Conservation (phyloP, 2,888 invertebrate genomes). For the Drosophila pseudotalamancana region DNA sequence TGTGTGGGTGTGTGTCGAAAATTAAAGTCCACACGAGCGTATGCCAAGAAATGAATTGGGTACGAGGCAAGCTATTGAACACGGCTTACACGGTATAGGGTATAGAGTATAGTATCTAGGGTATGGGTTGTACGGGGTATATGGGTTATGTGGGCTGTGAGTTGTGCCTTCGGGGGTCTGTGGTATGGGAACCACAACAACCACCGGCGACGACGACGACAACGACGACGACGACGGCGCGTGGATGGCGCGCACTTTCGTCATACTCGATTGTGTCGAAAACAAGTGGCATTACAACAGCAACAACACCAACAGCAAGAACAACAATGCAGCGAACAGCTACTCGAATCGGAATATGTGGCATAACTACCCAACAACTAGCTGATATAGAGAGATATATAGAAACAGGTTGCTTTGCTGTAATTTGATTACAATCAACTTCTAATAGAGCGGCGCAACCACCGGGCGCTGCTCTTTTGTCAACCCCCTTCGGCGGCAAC, state of each 20-base stretch:
- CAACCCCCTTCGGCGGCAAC: no score
- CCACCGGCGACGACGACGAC: constrained; percentile 54
- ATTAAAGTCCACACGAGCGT: constrained; percentile 64
- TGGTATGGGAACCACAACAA: constrained; percentile 56
- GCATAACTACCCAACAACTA: constrained; percentile 31
- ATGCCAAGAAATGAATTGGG: constrained; percentile 21
- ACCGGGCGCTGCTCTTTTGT: no score
- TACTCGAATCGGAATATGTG: constrained; percentile 13
- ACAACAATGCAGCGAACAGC: not conserved
- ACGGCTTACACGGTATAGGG: no score
- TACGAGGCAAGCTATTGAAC: no score
- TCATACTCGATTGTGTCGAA: constrained; percentile 79
- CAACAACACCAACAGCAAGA: constrained; percentile 17
- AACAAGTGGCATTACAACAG: constrained; percentile 67
- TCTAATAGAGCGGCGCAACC: constrained; percentile 78
- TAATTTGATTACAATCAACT: constrained; percentile 82
- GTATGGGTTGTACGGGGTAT: not conserved
- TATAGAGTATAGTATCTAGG: no score
- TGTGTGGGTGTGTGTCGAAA: constrained; percentile 55
- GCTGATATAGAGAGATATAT: constrained; percentile 33
- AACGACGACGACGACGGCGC: constrained; percentile 57
- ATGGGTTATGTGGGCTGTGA: constrained; percentile 9
- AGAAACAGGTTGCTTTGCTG: constrained; percentile 81
- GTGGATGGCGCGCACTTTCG: constrained; percentile 72
- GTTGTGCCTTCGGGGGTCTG: no score